Conservation (phyloP, 2,797 vertebrate genomes). For the Neosilurus hyrtlii region DNA sequence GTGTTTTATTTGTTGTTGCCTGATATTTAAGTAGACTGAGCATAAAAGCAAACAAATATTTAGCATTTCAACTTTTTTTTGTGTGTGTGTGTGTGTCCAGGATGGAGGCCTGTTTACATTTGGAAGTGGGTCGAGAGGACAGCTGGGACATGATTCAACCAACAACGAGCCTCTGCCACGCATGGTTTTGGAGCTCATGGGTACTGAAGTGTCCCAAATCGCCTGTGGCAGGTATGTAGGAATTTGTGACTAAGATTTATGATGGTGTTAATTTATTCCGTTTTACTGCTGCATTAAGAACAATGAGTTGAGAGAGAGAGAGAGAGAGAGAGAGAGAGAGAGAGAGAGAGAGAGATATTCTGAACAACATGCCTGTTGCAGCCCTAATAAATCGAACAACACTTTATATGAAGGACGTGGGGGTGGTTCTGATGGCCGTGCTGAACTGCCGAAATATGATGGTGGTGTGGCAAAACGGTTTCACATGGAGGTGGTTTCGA, state of each 20-base stretch:
- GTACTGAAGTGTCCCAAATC: conserved; percentile 89
- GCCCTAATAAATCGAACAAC: no score
- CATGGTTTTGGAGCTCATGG: conserved; percentile 88
- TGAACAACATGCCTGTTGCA: no score
- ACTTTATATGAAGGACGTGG: no score
- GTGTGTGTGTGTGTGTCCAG: conserved; percentile 64
- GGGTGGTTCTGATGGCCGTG: no score
- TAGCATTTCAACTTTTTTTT: background rate
- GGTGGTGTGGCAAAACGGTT: no score
- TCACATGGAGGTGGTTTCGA: no score
- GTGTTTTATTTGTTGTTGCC: background rate
- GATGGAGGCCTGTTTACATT: conserved; percentile 90
- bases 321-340: no score
- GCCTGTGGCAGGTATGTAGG: conserved; percentile 81
- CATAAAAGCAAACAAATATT: background rate
- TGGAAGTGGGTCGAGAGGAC: conserved; percentile 83
- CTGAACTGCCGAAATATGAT: no score
- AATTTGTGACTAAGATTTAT: background rate
- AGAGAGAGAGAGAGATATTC: no score
- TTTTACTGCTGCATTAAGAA: background rate
- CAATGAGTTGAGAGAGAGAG: background rate
- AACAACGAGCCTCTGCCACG: conserved; percentile 86
- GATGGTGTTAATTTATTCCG: background rate
- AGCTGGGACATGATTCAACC: conserved; percentile 86
- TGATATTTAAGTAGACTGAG: background rate